phyloP scores from a whole-genome alignment of 2,888 invertebrate species.

The Cosmorhoe ocellata region DNA sequence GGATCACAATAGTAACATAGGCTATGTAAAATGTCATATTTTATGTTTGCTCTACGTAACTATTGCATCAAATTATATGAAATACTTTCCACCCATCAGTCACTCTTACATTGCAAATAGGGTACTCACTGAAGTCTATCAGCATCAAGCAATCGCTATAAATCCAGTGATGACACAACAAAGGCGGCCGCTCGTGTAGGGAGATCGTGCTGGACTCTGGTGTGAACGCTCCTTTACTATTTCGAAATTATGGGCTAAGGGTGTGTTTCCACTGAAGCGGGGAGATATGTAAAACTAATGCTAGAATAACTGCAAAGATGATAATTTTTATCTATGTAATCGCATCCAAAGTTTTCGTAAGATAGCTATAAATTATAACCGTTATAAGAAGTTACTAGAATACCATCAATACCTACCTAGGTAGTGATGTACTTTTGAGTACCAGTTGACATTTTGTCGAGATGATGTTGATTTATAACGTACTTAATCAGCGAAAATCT shows the following conservation, averaged over 20 bases:
- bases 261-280: neutral
- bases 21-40: too few species aligned
- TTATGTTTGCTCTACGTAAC: too few species aligned
- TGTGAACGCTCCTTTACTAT: conserved; percentile 11
- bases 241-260: neutral
- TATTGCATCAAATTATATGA: too few species aligned
- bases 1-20: too few species aligned
- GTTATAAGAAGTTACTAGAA: too few species aligned
- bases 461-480: conserved; percentile 13
- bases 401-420: too few species aligned
- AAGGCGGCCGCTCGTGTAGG: conserved; percentile 14
- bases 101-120: neutral
- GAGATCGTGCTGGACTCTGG: conserved; percentile 17
- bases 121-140: conserved; percentile 10
- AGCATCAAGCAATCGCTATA: conserved; percentile 11
- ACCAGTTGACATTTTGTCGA: neutral
- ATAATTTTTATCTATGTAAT: too few species aligned
- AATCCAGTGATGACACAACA: conserved; percentile 20
- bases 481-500: conserved; percentile 20
- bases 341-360: too few species aligned
- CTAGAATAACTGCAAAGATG: too few species aligned
- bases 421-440: neutral
- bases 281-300: too few species aligned
- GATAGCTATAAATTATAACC: too few species aligned
- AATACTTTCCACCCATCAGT: neutral